These are phyloP conservation scores for Myotis brandtii DNA, from an alignment of 2,113 vertebrate genomes.

Conservation along the genomic window DNA sequence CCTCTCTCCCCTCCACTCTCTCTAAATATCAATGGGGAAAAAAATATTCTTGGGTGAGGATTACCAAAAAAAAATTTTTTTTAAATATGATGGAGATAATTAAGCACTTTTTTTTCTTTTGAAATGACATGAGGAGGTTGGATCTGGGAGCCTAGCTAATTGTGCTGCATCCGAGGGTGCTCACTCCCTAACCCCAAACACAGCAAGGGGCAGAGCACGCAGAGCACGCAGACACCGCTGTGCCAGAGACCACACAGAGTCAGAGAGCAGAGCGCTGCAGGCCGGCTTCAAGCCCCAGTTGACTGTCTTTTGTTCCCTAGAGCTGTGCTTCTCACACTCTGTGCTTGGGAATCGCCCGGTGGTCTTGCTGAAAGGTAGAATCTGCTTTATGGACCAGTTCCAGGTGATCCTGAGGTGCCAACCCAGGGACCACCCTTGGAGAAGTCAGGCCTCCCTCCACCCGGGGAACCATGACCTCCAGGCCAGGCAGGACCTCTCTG, in stretches of 20 bases:
- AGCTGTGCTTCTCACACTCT: neutral
- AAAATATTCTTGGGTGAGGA: too few species aligned
- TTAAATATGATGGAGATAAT: neutral
- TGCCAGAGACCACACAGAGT: neutral
- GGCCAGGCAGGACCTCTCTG: neutral
- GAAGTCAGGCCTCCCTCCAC: neutral
- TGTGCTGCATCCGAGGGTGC: too few species aligned
- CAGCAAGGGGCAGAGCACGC: neutral
- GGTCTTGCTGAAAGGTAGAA: neutral
- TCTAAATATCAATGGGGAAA: too few species aligned
- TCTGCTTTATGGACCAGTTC: neutral
- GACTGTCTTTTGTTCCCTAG: too few species aligned
- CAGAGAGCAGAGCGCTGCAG: neutral
- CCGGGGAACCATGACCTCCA: too few species aligned
- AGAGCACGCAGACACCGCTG: rapidly evolving
- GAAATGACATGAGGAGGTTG: neutral
- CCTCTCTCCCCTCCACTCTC: too few species aligned
- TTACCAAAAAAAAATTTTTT: neutral
- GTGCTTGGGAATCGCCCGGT: neutral
- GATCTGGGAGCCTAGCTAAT: neutral
- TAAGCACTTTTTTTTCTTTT: too few species aligned
- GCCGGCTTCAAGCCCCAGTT: rapidly evolving
- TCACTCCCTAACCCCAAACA: neutral
- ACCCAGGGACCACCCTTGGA: neutral
- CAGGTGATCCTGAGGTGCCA: neutral